Conservation (phyloP, 53 echinoderm and acorn worm species). For the Crossaster papposus region DNA sequence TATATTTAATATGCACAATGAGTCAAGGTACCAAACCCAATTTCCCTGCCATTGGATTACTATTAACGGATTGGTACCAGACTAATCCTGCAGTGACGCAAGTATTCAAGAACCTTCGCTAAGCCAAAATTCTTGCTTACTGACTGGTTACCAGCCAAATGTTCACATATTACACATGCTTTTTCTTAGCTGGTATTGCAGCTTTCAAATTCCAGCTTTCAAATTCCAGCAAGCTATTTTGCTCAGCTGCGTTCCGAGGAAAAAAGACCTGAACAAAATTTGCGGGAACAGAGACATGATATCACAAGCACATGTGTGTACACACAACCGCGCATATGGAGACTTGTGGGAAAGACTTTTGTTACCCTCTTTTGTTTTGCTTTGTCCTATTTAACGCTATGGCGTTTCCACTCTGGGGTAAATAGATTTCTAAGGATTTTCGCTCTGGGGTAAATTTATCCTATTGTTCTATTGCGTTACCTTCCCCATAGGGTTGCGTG, state of each 20-base stretch:
- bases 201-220: too few relatives aligned
- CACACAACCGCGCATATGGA: too few relatives aligned
- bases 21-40: neutral
- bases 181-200: too few relatives aligned
- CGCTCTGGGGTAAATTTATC: too few relatives aligned
- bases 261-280: neutral
- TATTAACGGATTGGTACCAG: neutral
- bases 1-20: neutral
- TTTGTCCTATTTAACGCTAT: too few relatives aligned
- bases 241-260: neutral
- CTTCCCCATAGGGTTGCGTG: too few relatives aligned
- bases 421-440: too few relatives aligned
- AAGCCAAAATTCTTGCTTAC: neutral
- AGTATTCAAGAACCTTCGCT: neutral
- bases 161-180: neutral
- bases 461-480: too few relatives aligned
- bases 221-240: neutral
- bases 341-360: too few relatives aligned
- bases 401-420: too few relatives aligned
- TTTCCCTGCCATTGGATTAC: neutral
- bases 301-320: neutral
- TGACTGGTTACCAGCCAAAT: neutral
- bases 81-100: neutral
- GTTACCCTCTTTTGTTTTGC: too few relatives aligned
- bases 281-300: neutral